Percentiles rank a stretch among this genome's conserved stretches.
Evolutionary conservation across 1,140 invertebrate genomes (phyloP).

Genomic region (Thaumatotibia leucotreta): DNA sequence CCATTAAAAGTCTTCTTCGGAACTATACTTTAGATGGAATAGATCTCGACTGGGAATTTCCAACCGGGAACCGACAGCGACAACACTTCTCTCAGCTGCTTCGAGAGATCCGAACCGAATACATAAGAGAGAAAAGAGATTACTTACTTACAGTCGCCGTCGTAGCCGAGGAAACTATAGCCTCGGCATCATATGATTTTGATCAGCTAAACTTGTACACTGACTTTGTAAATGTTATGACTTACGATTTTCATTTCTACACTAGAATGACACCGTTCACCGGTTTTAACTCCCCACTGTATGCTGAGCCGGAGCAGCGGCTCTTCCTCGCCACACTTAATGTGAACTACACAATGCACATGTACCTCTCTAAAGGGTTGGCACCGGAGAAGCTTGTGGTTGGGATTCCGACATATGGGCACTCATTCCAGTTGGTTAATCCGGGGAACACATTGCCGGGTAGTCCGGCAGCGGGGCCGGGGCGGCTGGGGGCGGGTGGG

Average conservation of each 20-base stretch:
- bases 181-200: conserved; percentile 86
- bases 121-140: conserved; percentile 76
- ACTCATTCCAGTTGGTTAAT: conserved; percentile 85
- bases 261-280: conserved; percentile 87
- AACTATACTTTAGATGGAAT: conserved; percentile 86
- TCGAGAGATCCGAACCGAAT: conserved; percentile 82
- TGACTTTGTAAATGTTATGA: conserved; percentile 93
- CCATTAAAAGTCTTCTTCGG: conserved; percentile 79
- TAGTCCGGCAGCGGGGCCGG: conserved; percentile 84
- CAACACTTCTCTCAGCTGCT: conserved; percentile 85
- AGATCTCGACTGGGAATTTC: conserved; percentile 94
- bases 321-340: conserved; percentile 85
- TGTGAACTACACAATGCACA: conserved; percentile 88
- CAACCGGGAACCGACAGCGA: conserved; percentile 78
- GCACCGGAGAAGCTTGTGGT: conserved; percentile 89
- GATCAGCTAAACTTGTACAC: conserved; percentile 86
- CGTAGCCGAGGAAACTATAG: conserved; percentile 83
- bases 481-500: conserved; percentile 81
- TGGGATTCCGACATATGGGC: conserved; percentile 94
- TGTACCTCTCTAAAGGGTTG: conserved; percentile 89
- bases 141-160: conserved; percentile 86
- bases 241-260: conserved; percentile 92
- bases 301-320: conserved; percentile 76
- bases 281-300: conserved; percentile 89
- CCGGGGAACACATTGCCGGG: conserved; percentile 80